phyloP scores from a whole-genome alignment of 2,113 vertebrate species.

The Coregonus clupeaformis region DNA sequence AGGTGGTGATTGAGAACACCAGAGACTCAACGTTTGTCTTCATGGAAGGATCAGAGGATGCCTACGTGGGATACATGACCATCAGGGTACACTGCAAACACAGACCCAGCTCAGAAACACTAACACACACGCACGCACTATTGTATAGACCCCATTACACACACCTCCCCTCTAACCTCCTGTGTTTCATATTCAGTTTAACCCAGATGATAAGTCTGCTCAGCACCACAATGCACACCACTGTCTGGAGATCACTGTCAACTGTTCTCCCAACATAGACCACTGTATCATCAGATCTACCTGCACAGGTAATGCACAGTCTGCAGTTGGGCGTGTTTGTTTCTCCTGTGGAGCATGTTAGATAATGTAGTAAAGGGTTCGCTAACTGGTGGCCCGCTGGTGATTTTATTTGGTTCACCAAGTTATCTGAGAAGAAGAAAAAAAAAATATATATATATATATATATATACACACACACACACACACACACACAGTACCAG shows the following conservation, averaged over 20 bases:
- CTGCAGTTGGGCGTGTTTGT: neutral
- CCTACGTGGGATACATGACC: slow-evolving; percentile 99
- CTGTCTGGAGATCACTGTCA: slow-evolving; percentile 99
- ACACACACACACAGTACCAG: too few relatives aligned
- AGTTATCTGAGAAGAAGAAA: too few relatives aligned
- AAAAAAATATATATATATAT: too few relatives aligned
- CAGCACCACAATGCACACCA: slow-evolving; percentile 99
- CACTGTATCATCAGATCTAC: slow-evolving; percentile 99
- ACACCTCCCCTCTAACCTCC: neutral
- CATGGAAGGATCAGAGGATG: slow-evolving; percentile 99
- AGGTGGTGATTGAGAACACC: slow-evolving; percentile 96
- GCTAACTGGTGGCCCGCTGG: too few relatives aligned
- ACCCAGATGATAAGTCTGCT: slow-evolving; percentile 98
- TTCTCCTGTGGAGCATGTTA: too few relatives aligned
- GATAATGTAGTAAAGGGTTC: too few relatives aligned
- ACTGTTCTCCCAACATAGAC: slow-evolving; percentile 98
- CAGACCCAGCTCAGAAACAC: neutral
- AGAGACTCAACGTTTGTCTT: slow-evolving; percentile 99
- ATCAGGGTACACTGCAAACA: slow-evolving; percentile 71
- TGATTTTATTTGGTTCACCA: too few relatives aligned
- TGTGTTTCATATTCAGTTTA: slow-evolving; percentile 80
- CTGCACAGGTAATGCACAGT: slow-evolving; percentile 84
- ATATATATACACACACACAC: too few relatives aligned
- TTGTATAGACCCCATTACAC: too few relatives aligned
- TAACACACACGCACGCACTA: too few relatives aligned